These are phyloP conservation scores for Cyrtodaria siliqua DNA, from an alignment of 2,888 invertebrate genomes.

Conservation along the genomic window DNA sequence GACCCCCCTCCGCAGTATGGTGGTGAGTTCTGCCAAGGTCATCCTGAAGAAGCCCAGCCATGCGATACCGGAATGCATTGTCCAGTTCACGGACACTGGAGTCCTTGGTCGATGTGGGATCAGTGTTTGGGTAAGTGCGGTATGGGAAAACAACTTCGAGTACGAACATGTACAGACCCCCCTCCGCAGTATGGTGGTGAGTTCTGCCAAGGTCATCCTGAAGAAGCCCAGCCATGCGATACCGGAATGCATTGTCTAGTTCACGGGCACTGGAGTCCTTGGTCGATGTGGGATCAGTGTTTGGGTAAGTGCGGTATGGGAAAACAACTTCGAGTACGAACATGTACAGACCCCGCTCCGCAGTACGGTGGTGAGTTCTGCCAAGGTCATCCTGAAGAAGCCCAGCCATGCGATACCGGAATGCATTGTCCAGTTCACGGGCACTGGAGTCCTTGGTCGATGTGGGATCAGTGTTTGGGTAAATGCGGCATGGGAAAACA, in stretches of 20 bases:
- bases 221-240: constrained; percentile 37
- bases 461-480: constrained; percentile 41
- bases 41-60: constrained; percentile 15
- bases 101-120: constrained; percentile 39
- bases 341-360: constrained; percentile 45
- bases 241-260: constrained; percentile 25
- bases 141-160: constrained; percentile 21
- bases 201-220: constrained; percentile 35
- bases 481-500: constrained; percentile 47
- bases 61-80: constrained; percentile 33
- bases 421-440: constrained; percentile 44
- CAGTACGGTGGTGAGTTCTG: constrained; percentile 44
- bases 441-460: constrained; percentile 46
- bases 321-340: constrained; percentile 22
- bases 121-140: constrained; percentile 47
- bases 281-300: constrained; percentile 40
- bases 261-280: constrained; percentile 48
- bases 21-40: constrained; percentile 41
- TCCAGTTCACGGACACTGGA: constrained; percentile 45
- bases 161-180: constrained; percentile 43
- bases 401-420: constrained; percentile 24
- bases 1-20: constrained; percentile 46
- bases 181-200: constrained; percentile 37
- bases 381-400: constrained; percentile 32
- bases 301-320: constrained; percentile 40